These are phyloP conservation scores for Ficedula albicollis DNA, from an alignment of 2,797 vertebrate genomes.

Conservation along the genomic window DNA sequence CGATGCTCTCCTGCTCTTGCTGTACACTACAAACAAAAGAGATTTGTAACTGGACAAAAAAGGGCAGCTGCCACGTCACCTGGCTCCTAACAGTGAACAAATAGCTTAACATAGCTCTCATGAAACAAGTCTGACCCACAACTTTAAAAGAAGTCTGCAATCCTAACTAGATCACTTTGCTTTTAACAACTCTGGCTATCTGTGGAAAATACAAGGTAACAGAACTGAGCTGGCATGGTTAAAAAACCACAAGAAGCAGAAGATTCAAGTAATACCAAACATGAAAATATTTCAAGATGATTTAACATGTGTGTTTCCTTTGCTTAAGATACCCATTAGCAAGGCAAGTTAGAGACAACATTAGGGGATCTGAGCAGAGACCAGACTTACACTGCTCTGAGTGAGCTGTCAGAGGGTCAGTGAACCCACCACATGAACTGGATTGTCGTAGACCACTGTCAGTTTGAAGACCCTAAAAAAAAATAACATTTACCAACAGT, in stretches of 20 bases:
- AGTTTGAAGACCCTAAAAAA: conserved; percentile 42
- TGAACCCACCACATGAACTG: conserved; percentile 89
- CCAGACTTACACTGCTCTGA: conserved; percentile 77
- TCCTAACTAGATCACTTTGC: background rate
- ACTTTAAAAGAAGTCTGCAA: background rate
- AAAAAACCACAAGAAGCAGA: background rate
- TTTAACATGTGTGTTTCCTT: background rate
- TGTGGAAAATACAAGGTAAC: background rate
- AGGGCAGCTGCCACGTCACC: background rate
- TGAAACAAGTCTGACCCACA: background rate
- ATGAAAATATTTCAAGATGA: background rate
- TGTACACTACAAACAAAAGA: conserved; percentile 74
- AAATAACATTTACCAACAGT: background rate
- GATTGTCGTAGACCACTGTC: conserved; percentile 83
- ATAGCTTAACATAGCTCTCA: accelerated
- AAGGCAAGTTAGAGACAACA: background rate
- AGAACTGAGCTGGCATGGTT: background rate
- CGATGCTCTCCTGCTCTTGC: conserved; percentile 76
- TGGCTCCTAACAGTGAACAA: background rate
- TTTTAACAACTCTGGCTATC: background rate
- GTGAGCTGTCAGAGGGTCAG: conserved; percentile 77
- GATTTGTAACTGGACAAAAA: background rate
- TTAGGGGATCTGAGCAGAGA: background rate
- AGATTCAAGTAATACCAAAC: background rate
- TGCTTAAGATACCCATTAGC: background rate